Base-by-base conservation (phyloP, 1,140 invertebrate genomes). In the Bemisia tabaci region DNA sequence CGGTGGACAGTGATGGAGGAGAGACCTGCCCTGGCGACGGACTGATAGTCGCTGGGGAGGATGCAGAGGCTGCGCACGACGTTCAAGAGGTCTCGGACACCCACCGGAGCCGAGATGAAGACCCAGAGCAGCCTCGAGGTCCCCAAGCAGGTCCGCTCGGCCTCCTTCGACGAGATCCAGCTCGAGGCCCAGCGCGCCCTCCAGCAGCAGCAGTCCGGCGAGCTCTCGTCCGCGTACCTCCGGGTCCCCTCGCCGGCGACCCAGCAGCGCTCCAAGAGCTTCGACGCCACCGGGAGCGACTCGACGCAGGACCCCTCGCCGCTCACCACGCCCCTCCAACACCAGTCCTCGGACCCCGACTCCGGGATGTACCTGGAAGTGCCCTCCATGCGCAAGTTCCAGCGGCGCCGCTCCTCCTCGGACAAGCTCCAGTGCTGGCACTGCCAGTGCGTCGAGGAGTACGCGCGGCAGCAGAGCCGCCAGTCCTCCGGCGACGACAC, bases 81-180 rank as follows among this genome's bases (percentile, higher is more conserved):
- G 64, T 91, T 92, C 80, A 90, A 88, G 78, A 84, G 90, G 72
- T 91, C 89, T 72, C 83, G 87, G 68, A 92, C 90, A 65, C 90
- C 90, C 33, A 92, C 89, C 63, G 89, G 89, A 63, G 87, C 88
- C 70, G 89, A 92, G 77, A 91, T 92, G 89, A 92, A 92, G 80
- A 90, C 88, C 66, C 90, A 92, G 76, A 90, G 87, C 79, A 92
- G 89, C 76, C 83, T 92, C 67, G 90, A 92, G 76, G 89, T 92
- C 66, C 90, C 90, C 48, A 91, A 91, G 74, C 90, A 91, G 81
- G 86, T 91, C 71, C 84, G 87, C 65, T 91, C 89, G 59, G 89
- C 89, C 58, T 91, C 89, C 65, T 92, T 91, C 78, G 90, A 92
- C 79, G 89, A 92, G 79, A 91, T 92, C 74, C 88, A 92, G 74